Conservation (phyloP, 1,140 invertebrate genomes). For the Hylaeus anthracinus region DNA sequence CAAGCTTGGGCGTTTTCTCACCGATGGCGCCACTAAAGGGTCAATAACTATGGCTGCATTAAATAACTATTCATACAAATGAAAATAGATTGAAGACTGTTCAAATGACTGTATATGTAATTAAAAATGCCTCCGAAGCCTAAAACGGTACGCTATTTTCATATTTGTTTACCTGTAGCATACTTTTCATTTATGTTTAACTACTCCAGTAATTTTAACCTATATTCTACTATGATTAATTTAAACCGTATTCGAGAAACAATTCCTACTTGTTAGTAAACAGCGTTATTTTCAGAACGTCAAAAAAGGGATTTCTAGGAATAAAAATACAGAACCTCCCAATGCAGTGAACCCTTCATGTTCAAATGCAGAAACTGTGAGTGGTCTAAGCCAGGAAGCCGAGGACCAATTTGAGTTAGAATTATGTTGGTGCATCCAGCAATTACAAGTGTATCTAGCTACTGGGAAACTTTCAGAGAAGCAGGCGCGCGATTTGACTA, state of each 20-base stretch:
- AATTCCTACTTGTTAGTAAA: background rate
- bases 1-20: too few species aligned
- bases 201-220: background rate
- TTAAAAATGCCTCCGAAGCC: slow-evolving; percentile 47
- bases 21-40: too few species aligned
- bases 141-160: slow-evolving; percentile 21
- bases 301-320: background rate
- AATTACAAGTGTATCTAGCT: slow-evolving; percentile 83
- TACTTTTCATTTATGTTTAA: background rate
- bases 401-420: slow-evolving; percentile 87
- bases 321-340: background rate
- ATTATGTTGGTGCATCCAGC: slow-evolving; percentile 89
- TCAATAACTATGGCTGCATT: too few species aligned
- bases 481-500: slow-evolving; percentile 84
- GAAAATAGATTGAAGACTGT: too few species aligned
- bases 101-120: background rate
- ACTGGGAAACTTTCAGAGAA: slow-evolving; percentile 84
- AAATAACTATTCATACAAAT: too few species aligned
- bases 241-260: background rate
- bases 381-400: slow-evolving; percentile 77
- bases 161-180: background rate
- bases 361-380: slow-evolving; percentile 46
- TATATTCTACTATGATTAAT: background rate
- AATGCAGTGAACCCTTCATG: too few species aligned
- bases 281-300: slow-evolving; percentile 29